Evolutionary conservation across 2,113 vertebrate species (phyloP), one percentile per base, ranked within the genome.

Genomic region (Gallinago undulata): DNA sequence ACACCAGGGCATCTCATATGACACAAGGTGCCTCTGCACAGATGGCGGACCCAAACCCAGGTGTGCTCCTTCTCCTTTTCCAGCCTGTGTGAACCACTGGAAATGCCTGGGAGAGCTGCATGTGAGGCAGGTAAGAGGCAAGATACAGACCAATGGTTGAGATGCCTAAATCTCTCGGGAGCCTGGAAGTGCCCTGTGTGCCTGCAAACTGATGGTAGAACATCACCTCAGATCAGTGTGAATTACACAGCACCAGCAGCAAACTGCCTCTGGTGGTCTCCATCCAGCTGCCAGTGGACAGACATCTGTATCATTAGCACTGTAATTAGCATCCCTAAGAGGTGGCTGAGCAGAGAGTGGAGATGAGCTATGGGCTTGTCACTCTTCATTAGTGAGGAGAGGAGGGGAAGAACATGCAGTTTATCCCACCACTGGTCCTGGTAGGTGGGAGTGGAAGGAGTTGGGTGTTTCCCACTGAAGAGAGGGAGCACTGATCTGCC

Each of bases 261-360:
- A 45, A 50, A 74, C 10, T 51, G 43, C 18, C 22, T 57, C 45
- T 0, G 2, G 33, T n/a, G 78, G 16, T 75, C 31, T 80, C 48
- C 30, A 37, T 24, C 50, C 24, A 31, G 3, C 15, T 10, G 19
- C 30, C 13, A 43, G n/a, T 24, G 17, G 50, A 76, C 45, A 67
- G 57, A 53, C 6, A 0, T 43, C 45, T 16, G 28, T 41, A 30
- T 62, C 6, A 0, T 60, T 53, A 55, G 27, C 2, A 1, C 23
- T 63, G 41, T 84, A 62, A 68, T 31, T 74, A 28, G 19, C 45
- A 62, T 30, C 23, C 35, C 33, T 48, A 60, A 24, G 47, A 70
- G 37, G 33, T 1, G 4, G 10, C 33, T 59, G 21, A 83, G 43
- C 33, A 51, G 16, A 41, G 11, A 5, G 9, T 9, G 13, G 63